Percentiles rank a stretch among this genome's conserved stretches.
Conservation (phyloP, 2,888 invertebrate genomes). For the Nasonia oneida region DNA sequence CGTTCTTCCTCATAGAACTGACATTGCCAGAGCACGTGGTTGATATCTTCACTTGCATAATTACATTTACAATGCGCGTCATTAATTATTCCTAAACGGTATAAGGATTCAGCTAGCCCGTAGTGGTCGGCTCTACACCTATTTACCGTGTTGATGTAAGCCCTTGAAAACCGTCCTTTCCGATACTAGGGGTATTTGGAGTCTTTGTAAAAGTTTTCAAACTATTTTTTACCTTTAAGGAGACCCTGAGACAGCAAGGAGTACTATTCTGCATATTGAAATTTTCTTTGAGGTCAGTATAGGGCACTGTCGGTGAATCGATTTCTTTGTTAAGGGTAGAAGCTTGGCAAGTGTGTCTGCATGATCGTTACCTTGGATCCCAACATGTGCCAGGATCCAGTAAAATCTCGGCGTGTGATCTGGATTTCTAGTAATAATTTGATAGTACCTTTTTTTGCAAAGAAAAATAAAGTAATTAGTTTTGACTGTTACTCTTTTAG, state of each 20-base stretch:
- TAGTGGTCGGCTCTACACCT: constrained; percentile 12
- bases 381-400: constrained; percentile 1
- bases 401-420: background rate
- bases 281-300: no score
- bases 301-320: background rate
- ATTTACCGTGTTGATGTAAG: background rate
- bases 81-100: background rate
- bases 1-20: background rate
- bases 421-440: background rate
- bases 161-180: background rate
- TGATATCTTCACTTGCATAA: background rate
- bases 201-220: background rate
- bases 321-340: background rate
- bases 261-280: background rate
- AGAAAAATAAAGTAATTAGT: background rate
- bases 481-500: background rate
- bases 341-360: background rate
- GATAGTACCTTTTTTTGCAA: background rate
- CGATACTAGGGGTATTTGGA: background rate
- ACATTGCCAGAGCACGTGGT: background rate
- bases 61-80: background rate
- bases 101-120: background rate
- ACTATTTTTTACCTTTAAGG: background rate
- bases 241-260: background rate
- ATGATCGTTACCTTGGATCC: background rate